Percentiles rank a stretch among this genome's conserved stretches.
phyloP scores from a whole-genome alignment of 2,113 vertebrate genomes.

The Eolophus roseicapilla region DNA sequence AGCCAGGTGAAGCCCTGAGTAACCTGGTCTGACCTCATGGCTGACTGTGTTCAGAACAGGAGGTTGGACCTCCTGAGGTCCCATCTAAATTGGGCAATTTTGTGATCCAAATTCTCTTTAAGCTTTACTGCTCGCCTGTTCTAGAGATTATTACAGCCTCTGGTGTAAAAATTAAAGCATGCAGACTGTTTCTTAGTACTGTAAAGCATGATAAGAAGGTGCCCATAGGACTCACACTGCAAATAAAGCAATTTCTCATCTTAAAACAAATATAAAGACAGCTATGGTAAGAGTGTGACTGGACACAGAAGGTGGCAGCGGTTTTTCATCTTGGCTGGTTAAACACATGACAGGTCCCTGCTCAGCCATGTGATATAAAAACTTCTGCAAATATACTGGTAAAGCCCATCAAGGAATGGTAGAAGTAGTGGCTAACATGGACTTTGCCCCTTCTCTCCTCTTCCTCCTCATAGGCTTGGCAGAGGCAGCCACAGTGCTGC shows the following conservation, averaged over 20 bases:
- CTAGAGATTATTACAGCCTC: background rate
- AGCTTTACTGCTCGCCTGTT: background rate
- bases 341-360: background rate
- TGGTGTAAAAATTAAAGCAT: background rate
- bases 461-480: accelerated
- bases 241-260: background rate
- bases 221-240: background rate
- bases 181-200: too few relatives aligned
- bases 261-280: background rate
- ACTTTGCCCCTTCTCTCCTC: background rate
- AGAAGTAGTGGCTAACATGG: background rate
- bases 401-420: background rate
- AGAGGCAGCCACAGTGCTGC: background rate
- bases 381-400: background rate
- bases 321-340: background rate
- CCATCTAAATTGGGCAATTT: background rate
- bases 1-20: background rate
- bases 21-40: background rate
- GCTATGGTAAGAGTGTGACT: background rate
- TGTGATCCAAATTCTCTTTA: background rate
- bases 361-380: background rate
- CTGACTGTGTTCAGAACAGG: background rate
- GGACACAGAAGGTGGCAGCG: background rate
- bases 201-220: background rate
- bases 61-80: background rate